Evolutionary conservation across 1,140 invertebrate species (phyloP), one percentile per base, ranked within the genome.

Genomic region (Littorina saxatilis): DNA sequence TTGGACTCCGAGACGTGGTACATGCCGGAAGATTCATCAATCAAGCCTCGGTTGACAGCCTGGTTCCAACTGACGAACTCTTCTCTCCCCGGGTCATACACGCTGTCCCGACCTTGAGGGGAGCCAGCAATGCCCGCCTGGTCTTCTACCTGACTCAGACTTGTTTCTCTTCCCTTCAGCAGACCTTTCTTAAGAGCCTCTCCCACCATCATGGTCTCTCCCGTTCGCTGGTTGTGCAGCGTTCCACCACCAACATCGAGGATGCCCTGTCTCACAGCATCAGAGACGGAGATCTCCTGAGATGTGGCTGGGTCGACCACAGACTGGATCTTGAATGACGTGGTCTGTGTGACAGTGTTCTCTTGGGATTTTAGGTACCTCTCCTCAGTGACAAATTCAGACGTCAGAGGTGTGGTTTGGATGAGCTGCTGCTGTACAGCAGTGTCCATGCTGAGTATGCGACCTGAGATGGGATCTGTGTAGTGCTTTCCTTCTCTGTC

Each of bases 21-120:
- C 94, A 95, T 95, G 11, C 97, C 96, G 58, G 94, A 93, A 35
- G 95, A 93, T n/a, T 95, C 94, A 92, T 97, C 94, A 82, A 98
- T 93, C 82, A 96, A 93, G 3, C 96, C 95, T 63, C 93, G 92
- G 80, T 95, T 94, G 32, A 98, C 94, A 23, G 96, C 96, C 91
- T 98, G 96, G 82, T 94, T 94, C 17, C 97, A 93, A 27, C 94
- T 91, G 68, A 93, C 92, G 83, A 94, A 74, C 58, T 75, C 68
- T 9, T 80, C 32, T 27, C 43, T 35, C n/a, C 92, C 91, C 40
- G 95, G 94, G 93, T 96, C 94, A 61, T 94, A 95, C 85, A 94
- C 87, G 87, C 80, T 88, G 52, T 63, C 83, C 79, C 66, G 87
- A 80, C 75, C 75, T 23, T 68, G 32, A 52, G 29, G 68, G 63